Evolutionary conservation across 2,888 invertebrate genomes (phyloP), one percentile per base, ranked within the genome.

Genomic region (Hofmannophila pseudospretella): DNA sequence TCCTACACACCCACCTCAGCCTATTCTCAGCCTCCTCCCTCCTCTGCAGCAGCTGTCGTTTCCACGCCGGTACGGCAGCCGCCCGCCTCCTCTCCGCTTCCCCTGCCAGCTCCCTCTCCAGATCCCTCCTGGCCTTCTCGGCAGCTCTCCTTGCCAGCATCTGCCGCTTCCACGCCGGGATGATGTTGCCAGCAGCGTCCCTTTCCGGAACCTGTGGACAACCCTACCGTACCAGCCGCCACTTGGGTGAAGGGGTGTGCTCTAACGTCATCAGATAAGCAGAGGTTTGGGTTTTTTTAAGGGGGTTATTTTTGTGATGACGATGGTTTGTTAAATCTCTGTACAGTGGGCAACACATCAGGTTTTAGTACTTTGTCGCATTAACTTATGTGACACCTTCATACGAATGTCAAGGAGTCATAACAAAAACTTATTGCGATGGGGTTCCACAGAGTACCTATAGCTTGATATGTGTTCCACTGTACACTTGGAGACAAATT

Each of bases 101-200:
- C 42, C 91, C 89, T 3, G 92, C 92, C 58, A 96, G 88, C 60
- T 95, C 92, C 68, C 95, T 95, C 75, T 97, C 96, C 54, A 96
- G 88, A 63, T 98, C 97, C 61, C 94, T 94, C 51, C 94, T 91
- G 7, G 97, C 97, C 52, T 95, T 93, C 74, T 98, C 97, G 0
- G 98, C 97, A 0, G 96, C 95, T 70, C 97, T 95, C 60, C 96
- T 93, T 1, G 98, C 98, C 72, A 97, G 73, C 95, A 98, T 96
- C 77, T 97, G 97, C 7, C 97, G 88, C 71, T 97, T 97, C 98
- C 98, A 98, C 13, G 93, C 94, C 8, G 98, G 98, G 59, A 98
- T 96, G 27, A 92, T 88, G 65, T 95, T 95, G 1, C 97, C 97
- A 4, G 94, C 92, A 34, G 92, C 91, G 71, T 97, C 97, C 45